Evolutionary conservation across 2,113 vertebrate genomes (phyloP), one percentile per base, ranked within the genome.

Genomic region (Okapia johnstoni): DNA sequence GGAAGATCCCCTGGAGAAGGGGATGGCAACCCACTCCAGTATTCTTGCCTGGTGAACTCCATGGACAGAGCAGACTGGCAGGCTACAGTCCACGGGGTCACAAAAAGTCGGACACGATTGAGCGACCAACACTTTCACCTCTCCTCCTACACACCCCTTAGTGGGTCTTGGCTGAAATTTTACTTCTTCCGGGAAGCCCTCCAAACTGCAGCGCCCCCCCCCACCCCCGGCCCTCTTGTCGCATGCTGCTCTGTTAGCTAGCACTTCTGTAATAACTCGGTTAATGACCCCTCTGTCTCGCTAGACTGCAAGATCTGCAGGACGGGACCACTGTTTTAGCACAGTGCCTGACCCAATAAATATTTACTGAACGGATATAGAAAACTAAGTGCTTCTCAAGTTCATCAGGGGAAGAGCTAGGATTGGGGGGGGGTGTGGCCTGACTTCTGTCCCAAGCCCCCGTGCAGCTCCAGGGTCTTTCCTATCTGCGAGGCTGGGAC

Each of bases 361-460:
- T 91, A 97, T 96, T 94, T 90, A 94, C 96, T 54, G 70, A 85
- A 80, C 0, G 70, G 88, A 88, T 33, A 60, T 55, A 63, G 88
- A 95, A 73, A 93, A 88, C 43, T 50, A 96, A 98, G 97, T 90
- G 88, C 77, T 96, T 96, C 79, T 97, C 26, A 28, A 80, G 89
- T 84, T 93, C 95, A 66, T 76, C 28, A 80, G 92, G 61, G 73
- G 79, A 40, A 81, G 79, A 63, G 43, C 48, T 1, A 28, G 85
- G 63, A 21, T 23, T 2, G 23, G 91, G 6, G 33, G 28, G 21
- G 21, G 26, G 40, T 13, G 36, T 21, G 92, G 91, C 70, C 61
- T 28, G 79, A 81, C 76, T 89, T 48, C 70, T 13, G 30, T 14
- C 52, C 17, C 28, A 46, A 85, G 30, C 7, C 30, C 40, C 46